phyloP scores from a whole-genome alignment of 2,113 vertebrate species.

The Galbula dea region DNA sequence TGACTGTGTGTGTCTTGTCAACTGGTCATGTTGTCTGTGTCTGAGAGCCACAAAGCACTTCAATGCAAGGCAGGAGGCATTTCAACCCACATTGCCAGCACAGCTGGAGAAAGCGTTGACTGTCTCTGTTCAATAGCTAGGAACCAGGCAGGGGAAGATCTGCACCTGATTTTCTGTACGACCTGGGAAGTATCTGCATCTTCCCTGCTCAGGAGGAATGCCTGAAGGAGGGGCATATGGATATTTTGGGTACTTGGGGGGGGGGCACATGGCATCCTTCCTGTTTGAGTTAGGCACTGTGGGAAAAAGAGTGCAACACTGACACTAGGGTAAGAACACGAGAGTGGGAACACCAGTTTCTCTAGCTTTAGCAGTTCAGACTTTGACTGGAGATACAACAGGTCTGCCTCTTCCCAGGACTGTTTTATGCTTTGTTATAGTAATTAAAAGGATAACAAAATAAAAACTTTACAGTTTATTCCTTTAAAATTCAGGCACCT shows the following conservation, averaged over 20 bases:
- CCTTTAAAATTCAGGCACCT: not conserved
- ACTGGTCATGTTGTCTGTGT: not conserved
- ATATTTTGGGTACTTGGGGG: not conserved
- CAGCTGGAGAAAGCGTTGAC: not conserved
- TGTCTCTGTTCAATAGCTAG: not conserved
- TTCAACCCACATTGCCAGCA: not conserved
- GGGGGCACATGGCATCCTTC: not conserved
- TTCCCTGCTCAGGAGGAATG: not conserved
- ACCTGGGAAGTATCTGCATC: not conserved
- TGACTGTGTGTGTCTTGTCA: not conserved
- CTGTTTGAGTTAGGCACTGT: not conserved
- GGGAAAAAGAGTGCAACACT: not conserved
- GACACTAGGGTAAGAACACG: not conserved
- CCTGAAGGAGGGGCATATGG: not conserved
- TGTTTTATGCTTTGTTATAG: not conserved
- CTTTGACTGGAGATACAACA: not conserved
- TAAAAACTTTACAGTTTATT: not conserved
- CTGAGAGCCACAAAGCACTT: not conserved
- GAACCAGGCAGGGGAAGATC: not conserved
- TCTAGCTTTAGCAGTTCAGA: not conserved
- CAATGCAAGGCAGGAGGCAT: not conserved
- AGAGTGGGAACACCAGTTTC: not conserved
- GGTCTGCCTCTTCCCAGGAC: not conserved
- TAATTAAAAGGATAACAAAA: not conserved
- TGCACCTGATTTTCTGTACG: not conserved